Base-by-base conservation (phyloP, 2,113 vertebrate species). In the Indicator maculatus region DNA sequence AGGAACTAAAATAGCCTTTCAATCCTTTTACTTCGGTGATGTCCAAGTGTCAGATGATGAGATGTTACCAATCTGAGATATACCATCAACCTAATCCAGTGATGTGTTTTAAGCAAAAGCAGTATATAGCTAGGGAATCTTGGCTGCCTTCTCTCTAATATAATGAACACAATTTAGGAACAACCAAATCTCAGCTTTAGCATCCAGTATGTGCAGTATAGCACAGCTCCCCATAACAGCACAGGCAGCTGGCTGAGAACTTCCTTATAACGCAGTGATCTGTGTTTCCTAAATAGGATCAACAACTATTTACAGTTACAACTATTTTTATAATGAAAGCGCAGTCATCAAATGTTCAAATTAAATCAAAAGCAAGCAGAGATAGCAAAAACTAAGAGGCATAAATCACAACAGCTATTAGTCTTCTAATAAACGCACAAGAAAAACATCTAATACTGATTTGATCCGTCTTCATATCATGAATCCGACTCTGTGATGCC, bases 191-290 rank as follows among this genome's bases (percentile, higher is more conserved):
- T 85, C 33, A 17, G 64, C 21, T 21, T 21, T 6, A 56, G 38
- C 72, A 27, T 11, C n/a, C 44, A 3, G 33, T 36, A 36, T 36
- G 36, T 3, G 31, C 2, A 0, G 28, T 45, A 4, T 5, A 16
- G 36, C 41, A n/a, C 56, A 61, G 6, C 6, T 24, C 16, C 2
- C 16, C 10, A 0, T 2, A 26, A 56, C 33, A 69, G 63, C 44
- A 1, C 41, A 11, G 47, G 1, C 12, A 17, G 31, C 26, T 16
- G 45, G 27, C 27, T 9, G 50, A 50, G 76, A 55, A 52, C 33
- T 59, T 38, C 16, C 76, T 6, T 27, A 12, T 13, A n/a, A 45
- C 4, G 7, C 59, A 4, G 31, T 1, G 26, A 3, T 31, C 59
- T 41, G 24, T 14, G 5, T 3, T 66, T 83, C 85, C 41, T 39